Evolutionary conservation across 2,797 vertebrate genomes (phyloP).

Genomic region (Lepilemur septentrionalis): DNA sequence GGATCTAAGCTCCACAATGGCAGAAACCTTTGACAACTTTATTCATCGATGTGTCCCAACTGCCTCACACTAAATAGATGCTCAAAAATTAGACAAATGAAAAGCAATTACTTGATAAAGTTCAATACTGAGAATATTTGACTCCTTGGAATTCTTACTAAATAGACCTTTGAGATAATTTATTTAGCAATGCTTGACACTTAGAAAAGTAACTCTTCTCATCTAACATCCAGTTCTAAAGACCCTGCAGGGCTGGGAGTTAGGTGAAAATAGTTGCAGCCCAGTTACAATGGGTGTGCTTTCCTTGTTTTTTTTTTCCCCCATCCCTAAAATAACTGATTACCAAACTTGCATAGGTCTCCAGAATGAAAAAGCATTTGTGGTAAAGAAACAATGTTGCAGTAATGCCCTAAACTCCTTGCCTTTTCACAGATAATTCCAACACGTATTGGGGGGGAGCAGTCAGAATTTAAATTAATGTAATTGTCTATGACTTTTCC

Average conservation of each 20-base stretch:
- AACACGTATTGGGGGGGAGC: background rate
- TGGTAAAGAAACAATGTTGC: background rate
- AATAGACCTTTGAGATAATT: background rate
- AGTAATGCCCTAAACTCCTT: background rate
- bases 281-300: background rate
- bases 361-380: background rate
- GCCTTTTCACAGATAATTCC: constrained; percentile 14
- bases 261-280: background rate
- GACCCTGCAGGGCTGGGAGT: background rate
- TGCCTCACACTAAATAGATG: background rate
- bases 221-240: background rate
- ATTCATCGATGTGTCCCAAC: background rate
- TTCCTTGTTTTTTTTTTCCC: background rate
- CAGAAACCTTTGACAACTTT: background rate
- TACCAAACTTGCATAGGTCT: background rate
- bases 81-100: background rate
- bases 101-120: background rate
- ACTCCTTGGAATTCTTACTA: background rate
- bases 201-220: background rate
- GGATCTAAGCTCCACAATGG: background rate
- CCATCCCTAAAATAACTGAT: background rate
- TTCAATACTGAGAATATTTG: background rate
- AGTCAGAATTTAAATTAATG: constrained; percentile 56
- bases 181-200: background rate
- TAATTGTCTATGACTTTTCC: constrained; percentile 53